Evolutionary conservation across 2,797 vertebrate species (phyloP).

Genomic region (Gymnodraco acuticeps): DNA sequence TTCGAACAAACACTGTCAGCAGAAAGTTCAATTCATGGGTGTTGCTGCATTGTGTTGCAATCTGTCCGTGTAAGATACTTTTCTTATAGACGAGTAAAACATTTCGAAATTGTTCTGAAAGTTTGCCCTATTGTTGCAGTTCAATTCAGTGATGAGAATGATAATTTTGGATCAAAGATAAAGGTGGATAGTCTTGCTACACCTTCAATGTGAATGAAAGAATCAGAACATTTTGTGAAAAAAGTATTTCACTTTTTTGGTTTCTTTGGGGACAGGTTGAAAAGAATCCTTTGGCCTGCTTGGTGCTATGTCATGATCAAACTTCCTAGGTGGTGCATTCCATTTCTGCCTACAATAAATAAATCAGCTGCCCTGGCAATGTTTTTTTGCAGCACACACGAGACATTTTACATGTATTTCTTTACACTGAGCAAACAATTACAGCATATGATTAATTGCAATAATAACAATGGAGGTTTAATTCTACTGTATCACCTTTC

Average conservation of each 20-base stretch:
- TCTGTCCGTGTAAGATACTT: neutral
- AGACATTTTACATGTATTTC: conserved; percentile 38
- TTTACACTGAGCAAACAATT: conserved; percentile 62
- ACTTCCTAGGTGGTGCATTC: conserved; percentile 31
- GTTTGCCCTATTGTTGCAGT: neutral
- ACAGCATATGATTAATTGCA: conserved; percentile 72
- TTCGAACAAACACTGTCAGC: neutral
- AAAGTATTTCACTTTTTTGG: neutral
- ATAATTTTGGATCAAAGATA: conserved; percentile 3
- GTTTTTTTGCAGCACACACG: conserved; percentile 36
- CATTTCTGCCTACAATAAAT: conserved; percentile 36
- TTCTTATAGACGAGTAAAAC: no score
- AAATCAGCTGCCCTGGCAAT: conserved; percentile 3
- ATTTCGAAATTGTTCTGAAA: neutral
- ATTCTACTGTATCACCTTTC: conserved; percentile 61
- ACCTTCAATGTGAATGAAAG: neutral
- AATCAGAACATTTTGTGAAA: conserved; percentile 6
- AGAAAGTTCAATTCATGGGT: conserved; percentile 6
- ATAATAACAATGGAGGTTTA: conserved; percentile 62
- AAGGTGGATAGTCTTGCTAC: neutral
- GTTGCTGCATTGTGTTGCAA: neutral
- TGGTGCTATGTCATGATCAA: conserved; percentile 22
- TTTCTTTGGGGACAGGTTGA: conserved; percentile 12
- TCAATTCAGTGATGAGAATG: conserved; percentile 3
- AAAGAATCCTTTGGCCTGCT: neutral